Evolutionary conservation across 2,797 vertebrate genomes (phyloP).

Genomic region (Garrulus glandarius): DNA sequence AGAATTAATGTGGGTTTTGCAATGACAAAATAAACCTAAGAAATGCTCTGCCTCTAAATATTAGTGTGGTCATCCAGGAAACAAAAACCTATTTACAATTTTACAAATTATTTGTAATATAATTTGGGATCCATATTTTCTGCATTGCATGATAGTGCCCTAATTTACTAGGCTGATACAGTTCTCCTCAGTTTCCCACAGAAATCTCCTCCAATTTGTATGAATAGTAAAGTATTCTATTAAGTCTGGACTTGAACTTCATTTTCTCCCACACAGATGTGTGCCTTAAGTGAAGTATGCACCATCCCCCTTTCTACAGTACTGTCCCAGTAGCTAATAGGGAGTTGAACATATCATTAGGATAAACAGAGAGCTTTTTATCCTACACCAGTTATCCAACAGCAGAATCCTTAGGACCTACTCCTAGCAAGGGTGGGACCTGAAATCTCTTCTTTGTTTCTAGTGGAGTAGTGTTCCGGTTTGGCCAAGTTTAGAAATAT

Average conservation of each 20-base stretch:
- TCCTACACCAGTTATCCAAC: background rate
- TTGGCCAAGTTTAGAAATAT: too few relatives aligned
- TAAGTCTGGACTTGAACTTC: background rate
- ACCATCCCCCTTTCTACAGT: background rate
- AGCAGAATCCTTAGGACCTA: background rate
- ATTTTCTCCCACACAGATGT: background rate
- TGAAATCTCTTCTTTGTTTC: background rate
- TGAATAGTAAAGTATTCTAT: background rate
- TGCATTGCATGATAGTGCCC: background rate
- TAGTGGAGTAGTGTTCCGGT: background rate
- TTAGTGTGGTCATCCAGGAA: background rate
- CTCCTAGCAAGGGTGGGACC: background rate
- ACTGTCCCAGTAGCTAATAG: background rate
- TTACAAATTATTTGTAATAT: background rate
- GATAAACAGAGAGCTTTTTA: background rate
- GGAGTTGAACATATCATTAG: background rate
- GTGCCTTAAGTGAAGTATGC: background rate
- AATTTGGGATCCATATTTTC: background rate
- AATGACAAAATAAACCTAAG: background rate
- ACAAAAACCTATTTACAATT: background rate
- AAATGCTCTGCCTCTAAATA: background rate
- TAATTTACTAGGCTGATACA: background rate
- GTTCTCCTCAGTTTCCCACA: background rate
- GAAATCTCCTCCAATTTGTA: background rate
- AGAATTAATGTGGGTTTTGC: background rate